These are phyloP conservation scores for Pachypanchax playfairii DNA, from an alignment of 2,113 vertebrate species.

Conservation along the genomic window DNA sequence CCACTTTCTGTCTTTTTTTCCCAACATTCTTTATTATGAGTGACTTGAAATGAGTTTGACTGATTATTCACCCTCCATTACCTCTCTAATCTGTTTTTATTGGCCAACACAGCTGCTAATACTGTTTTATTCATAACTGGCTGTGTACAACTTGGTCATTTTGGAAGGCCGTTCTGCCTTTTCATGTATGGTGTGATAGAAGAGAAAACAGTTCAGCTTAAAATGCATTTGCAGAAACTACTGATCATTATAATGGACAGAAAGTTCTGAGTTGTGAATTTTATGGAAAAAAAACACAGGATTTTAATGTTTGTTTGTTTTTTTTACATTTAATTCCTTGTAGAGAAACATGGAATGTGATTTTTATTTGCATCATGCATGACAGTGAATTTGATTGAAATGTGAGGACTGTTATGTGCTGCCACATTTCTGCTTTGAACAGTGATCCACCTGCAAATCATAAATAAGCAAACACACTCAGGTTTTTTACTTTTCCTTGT, in stretches of 20 bases:
- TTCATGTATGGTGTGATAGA: too few relatives aligned
- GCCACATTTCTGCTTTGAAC: slow-evolving; percentile 53
- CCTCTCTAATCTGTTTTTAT: slow-evolving; percentile 2
- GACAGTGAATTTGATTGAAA: slow-evolving; percentile 15
- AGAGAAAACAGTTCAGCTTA: neutral
- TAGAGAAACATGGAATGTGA: too few relatives aligned
- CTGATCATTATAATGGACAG: too few relatives aligned
- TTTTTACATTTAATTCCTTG: too few relatives aligned
- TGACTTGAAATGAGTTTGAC: slow-evolving; percentile 22
- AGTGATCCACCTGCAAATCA: slow-evolving; percentile 73
- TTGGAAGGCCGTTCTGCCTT: neutral
- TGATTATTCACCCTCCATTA: slow-evolving; percentile 4
- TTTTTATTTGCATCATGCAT: slow-evolving; percentile 6
- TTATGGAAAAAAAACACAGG: too few relatives aligned
- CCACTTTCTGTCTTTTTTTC: neutral
- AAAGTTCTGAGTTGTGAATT: too few relatives aligned
- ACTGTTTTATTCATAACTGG: slow-evolving; percentile 25
- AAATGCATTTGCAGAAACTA: neutral
- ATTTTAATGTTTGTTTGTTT: too few relatives aligned
- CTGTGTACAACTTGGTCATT: neutral
- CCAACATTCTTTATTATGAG: slow-evolving; percentile 7
- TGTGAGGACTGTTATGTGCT: slow-evolving; percentile 46
- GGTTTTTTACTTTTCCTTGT: slow-evolving; percentile 53
- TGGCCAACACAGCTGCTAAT: slow-evolving; percentile 15
- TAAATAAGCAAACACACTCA: slow-evolving; percentile 66